These are phyloP conservation scores for Oreochromis niloticus DNA, from an alignment of 2,113 vertebrate genomes.

Conservation along the genomic window DNA sequence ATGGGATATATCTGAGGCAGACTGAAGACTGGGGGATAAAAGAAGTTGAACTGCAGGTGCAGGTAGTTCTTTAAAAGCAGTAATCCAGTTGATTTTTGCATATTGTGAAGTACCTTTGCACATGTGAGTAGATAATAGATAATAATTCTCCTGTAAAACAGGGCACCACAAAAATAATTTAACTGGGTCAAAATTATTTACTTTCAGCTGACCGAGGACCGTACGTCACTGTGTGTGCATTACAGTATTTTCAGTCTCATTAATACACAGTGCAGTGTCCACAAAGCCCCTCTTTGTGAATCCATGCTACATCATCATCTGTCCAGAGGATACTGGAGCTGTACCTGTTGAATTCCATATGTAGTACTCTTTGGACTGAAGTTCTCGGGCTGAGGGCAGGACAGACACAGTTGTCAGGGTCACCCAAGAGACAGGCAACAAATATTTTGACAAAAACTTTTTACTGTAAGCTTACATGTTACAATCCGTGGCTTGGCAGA, in stretches of 20 bases:
- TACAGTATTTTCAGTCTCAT: background rate
- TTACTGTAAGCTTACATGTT: slow-evolving; percentile 74
- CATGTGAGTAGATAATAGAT: background rate
- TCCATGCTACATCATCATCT: slow-evolving; percentile 53
- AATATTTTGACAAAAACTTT: accelerated
- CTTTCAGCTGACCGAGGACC: background rate
- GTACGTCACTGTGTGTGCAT: background rate
- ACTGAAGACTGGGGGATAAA: background rate
- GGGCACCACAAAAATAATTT: background rate
- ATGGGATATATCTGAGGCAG: slow-evolving; percentile 21
- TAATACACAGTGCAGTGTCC: background rate
- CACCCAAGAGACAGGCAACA: background rate
- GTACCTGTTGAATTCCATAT: slow-evolving; percentile 93
- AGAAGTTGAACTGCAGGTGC: background rate
- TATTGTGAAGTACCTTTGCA: background rate
- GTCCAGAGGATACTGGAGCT: slow-evolving; percentile 77
- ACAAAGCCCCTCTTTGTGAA: background rate
- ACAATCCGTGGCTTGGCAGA: slow-evolving; percentile 84
- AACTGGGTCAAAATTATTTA: background rate
- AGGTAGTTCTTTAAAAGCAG: background rate
- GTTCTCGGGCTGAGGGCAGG: slow-evolving; percentile 77
- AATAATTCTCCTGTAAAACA: background rate
- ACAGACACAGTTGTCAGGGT: background rate
- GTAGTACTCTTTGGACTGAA: slow-evolving; percentile 87
- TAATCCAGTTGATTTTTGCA: background rate